Percentiles rank a stretch among this genome's conserved stretches.
Evolutionary conservation across 2,888 invertebrate genomes (phyloP).

Genomic region (Drosophila limbata): DNA sequence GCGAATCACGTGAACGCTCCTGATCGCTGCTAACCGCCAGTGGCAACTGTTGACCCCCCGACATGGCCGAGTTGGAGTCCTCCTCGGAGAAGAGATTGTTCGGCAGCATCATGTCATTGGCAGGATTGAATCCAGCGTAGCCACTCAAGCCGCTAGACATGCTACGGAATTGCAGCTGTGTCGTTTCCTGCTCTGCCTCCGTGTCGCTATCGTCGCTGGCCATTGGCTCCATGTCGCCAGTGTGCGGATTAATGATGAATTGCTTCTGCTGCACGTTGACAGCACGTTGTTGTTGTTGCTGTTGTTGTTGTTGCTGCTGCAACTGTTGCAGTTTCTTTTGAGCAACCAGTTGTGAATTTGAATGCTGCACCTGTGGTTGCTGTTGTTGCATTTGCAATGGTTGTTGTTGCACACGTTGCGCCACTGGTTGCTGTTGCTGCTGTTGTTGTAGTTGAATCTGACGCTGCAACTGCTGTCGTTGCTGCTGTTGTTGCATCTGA

Average conservation of each 20-base stretch:
- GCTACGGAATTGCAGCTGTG: constrained; percentile 64
- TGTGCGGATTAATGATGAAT: constrained; percentile 95
- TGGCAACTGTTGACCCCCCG: constrained; percentile 84
- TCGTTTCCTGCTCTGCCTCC: constrained; percentile 86
- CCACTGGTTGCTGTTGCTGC: constrained; percentile 59
- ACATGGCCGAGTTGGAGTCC: constrained; percentile 86
- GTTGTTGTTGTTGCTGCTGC: constrained; percentile 39
- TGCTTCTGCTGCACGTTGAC: constrained; percentile 86
- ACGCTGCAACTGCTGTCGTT: constrained; percentile 38
- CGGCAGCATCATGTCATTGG: constrained; percentile 71
- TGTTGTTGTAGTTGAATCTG: constrained; percentile 40
- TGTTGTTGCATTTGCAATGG: constrained; percentile 45
- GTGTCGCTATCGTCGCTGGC: constrained; percentile 89
- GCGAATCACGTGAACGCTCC: constrained; percentile 85
- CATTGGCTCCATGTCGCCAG: constrained; percentile 93
- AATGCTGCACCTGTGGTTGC: constrained; percentile 46
- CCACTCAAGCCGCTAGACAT: constrained; percentile 47
- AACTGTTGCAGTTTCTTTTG: constrained; percentile 46
- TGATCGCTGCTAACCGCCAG: constrained; percentile 86
- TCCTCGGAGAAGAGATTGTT: constrained; percentile 84
- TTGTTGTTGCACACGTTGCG: constrained; percentile 27
- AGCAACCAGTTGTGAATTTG: constrained; percentile 33
- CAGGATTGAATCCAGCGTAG: constrained; percentile 72
- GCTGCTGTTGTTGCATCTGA: constrained; percentile 46
- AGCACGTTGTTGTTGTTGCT: constrained; percentile 49